A percentile compares a stretch with the other conserved stretches of the same genome.
phyloP scores from a whole-genome alignment of 2,113 vertebrate species.

The Struthidea cinerea region DNA sequence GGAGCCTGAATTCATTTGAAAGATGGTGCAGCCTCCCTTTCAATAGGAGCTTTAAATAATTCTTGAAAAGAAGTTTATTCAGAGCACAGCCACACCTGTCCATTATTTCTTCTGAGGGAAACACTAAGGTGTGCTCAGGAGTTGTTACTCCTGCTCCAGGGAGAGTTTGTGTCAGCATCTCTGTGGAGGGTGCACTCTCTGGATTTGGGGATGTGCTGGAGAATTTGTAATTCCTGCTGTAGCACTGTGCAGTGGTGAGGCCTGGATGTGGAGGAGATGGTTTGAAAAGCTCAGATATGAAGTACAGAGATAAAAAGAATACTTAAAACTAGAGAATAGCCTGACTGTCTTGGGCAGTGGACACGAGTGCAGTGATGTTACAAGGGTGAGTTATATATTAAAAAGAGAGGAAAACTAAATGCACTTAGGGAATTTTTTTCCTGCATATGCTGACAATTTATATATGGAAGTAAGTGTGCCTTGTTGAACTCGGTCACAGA shows the following conservation, averaged over 20 bases:
- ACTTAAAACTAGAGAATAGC: not conserved
- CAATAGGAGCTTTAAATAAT: not conserved
- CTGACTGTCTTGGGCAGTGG: not conserved
- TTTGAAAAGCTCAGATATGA: not conserved
- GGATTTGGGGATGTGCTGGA: not conserved
- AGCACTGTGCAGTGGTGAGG: not conserved
- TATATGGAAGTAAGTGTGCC: not conserved
- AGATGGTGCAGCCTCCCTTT: not conserved
- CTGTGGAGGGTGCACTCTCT: fast-evolving
- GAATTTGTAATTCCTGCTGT: not conserved
- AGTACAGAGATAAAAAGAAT: not conserved
- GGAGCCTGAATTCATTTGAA: not conserved
- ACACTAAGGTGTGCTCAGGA: not conserved
- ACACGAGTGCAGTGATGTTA: not conserved
- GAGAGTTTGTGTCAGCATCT: not conserved
- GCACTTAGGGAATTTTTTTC: not conserved
- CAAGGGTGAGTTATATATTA: not conserved
- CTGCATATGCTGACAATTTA: not conserved
- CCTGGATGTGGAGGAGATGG: not conserved
- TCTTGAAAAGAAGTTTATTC: not conserved
- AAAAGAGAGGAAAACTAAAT: not conserved
- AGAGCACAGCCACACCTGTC: not conserved
- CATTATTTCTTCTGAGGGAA: not conserved
- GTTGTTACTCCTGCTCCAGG: not conserved
- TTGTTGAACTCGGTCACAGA: not conserved